Base-by-base conservation (phyloP, 2,797 vertebrate genomes). In the Xenentodon cancila region DNA sequence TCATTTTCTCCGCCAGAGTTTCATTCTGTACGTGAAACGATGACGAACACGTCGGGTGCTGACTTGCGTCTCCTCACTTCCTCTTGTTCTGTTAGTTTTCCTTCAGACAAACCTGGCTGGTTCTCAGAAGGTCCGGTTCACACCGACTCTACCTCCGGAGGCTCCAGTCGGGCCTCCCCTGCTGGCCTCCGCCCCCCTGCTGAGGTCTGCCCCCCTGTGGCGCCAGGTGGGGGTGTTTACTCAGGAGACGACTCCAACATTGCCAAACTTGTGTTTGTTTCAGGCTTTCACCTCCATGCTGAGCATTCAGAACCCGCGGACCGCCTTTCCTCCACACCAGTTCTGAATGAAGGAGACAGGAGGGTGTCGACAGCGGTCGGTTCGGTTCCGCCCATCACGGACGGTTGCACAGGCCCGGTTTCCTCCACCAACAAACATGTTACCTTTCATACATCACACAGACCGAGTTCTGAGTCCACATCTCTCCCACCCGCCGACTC, bases 231-330 rank as follows among this genome's bases (percentile, higher is more conserved):
- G 1, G 21, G 19, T 0, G 32, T 13, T 54, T 67, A 43, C 79
- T 77, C 80, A 64, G 73, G 75, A 11, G 49, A 22, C 9, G 2
- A 17, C 19, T 50, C n/a, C n/a, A n/a, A 27, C 27, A 7, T 27
- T 27, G 27, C 17, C 6, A 52, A 51, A 9, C 16, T 49, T 42
- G 57, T 11, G 53, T 57, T 5, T n/a, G 55, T 20, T 27, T 27
- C 27, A 27, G 3, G 3, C 27, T 3, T 3, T 27, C 27, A 27
- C 3, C 54, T 46, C 48, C 5, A 22, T 43, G 30, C 59, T 7
- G 11, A 9, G 3, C 42, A 30, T 44, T 53, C 47, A 1, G 54
- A 25, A 46, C 2, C 16, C 4, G 7, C 27, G 7, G 27, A 27
- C 27, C 27, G 3, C 42, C 42, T 43, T 5, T 6, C 16, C 42